Base-by-base conservation (phyloP, 1,140 invertebrate species). In the Penaeus vannamei region DNA sequence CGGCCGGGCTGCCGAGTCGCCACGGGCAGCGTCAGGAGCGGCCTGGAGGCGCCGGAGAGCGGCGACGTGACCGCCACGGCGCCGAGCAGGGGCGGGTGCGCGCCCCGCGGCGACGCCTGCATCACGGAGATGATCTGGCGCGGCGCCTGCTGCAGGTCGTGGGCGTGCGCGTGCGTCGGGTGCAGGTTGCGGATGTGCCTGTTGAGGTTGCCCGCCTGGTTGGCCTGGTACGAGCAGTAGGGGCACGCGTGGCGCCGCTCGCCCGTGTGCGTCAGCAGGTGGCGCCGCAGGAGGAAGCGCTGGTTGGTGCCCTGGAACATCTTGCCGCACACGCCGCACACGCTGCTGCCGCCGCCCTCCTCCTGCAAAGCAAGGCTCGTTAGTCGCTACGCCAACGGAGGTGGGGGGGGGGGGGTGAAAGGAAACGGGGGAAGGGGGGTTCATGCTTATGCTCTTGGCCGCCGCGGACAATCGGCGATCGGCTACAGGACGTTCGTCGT, bases 191-290 rank as follows among this genome's bases (percentile, higher is more conserved):
- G 69, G 72, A 89, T 89, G 87, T 89, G 87, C 19, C 87, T 77
- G 82, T 84, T 89, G 82, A 89, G 87, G 80, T 89, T 89, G 53
- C 87, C 87, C 97, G 96, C 89, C 95, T 95, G 87, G 82, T 89
- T 89, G 69, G 82, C 87, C 36, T 89, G 87, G 72, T 89, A 89
- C 29, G 90, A 83, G 84, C 90, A 90, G 72, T 90, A 87, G 22
- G 89, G 90, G 66, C 92, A 93, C 29, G 89, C 85, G 80, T 92
- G 92, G 26, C 92, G 92, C 17, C 92, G 86, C 90, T 94, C 93
- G 46, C 93, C 93, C 20, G 93, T 93, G 91, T 94, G 93, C 12
- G 93, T 92, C 14, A 93, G 92, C 29, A 93, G 92, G 90, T 94
- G 94, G 0, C 98, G 94, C 53, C 87, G 66, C 87, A 89, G 82